Percentiles rank a stretch among this genome's conserved stretches.
Conservation (phyloP, 1,140 invertebrate species). For the Macrobrachium nipponense region DNA sequence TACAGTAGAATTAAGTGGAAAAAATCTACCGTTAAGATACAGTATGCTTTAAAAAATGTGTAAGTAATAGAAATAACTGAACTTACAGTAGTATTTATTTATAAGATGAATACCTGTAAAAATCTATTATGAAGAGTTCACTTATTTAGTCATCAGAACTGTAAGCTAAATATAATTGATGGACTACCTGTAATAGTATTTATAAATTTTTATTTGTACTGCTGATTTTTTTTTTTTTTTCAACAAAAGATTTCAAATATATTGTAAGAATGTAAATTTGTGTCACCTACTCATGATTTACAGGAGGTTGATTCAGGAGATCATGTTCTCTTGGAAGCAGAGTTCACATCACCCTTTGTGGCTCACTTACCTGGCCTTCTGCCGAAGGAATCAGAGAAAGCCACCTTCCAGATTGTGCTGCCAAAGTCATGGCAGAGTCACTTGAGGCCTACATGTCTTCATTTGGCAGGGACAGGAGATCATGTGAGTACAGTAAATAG, state of each 20-base stretch:
- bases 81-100: too few species aligned
- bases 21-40: too few species aligned
- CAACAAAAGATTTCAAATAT: not conserved
- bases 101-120: too few species aligned
- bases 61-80: too few species aligned
- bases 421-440: constrained; percentile 80
- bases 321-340: constrained; percentile 84
- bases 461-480: constrained; percentile 97
- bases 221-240: not conserved
- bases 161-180: too few species aligned
- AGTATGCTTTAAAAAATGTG: too few species aligned
- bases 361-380: constrained; percentile 87
- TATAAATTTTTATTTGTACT: too few species aligned
- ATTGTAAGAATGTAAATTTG: not conserved
- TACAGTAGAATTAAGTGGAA: too few species aligned
- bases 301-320: constrained; percentile 84
- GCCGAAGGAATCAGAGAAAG: constrained; percentile 83
- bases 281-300: constrained; percentile 35
- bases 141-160: too few species aligned
- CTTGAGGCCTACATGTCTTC: constrained; percentile 88
- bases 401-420: constrained; percentile 86
- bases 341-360: constrained; percentile 89
- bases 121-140: too few species aligned
- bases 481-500: constrained; percentile 80
- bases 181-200: too few species aligned